These are phyloP conservation scores for Chrosomus eos DNA, from an alignment of 2,797 vertebrate species.

Conservation along the genomic window DNA sequence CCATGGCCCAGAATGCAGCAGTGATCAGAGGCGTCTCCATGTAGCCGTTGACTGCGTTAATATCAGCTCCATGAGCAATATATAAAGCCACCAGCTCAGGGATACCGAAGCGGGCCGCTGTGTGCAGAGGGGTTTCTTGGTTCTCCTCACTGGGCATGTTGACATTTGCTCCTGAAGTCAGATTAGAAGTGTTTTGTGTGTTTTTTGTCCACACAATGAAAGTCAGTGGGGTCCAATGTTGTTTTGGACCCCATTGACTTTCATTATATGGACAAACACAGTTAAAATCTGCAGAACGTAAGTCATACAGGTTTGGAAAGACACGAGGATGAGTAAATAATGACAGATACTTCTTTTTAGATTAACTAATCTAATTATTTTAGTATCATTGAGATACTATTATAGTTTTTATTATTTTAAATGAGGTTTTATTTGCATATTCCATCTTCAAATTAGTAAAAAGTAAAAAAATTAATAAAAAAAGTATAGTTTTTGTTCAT, in stretches of 20 bases:
- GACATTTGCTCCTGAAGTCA: slow-evolving; percentile 83
- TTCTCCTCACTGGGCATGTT: slow-evolving; percentile 83
- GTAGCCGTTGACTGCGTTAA: slow-evolving; percentile 82
- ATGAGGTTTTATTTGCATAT: too few relatives aligned
- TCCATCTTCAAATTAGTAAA: too few relatives aligned
- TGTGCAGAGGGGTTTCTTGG: slow-evolving; percentile 89
- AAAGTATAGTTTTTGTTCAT: too few relatives aligned
- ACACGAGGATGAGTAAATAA: too few relatives aligned
- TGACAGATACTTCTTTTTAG: background rate
- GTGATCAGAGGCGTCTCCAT: slow-evolving; percentile 88
- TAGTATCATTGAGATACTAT: background rate
- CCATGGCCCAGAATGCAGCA: slow-evolving; percentile 89
- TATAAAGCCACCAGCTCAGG: slow-evolving; percentile 88
- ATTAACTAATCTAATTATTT: background rate
- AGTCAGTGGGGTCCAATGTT: too few relatives aligned
- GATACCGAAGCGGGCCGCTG: slow-evolving; percentile 84
- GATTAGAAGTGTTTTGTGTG: background rate
- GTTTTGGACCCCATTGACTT: background rate
- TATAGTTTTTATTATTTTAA: background rate
- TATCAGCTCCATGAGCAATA: slow-evolving; percentile 79
- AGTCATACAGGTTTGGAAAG: background rate
- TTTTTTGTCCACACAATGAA: background rate
- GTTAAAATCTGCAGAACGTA: background rate
- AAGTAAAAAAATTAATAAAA: too few relatives aligned
- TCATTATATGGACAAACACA: background rate